Percentiles rank a stretch among this genome's conserved stretches.
These are phyloP conservation scores for Chymomyza costata DNA, from an alignment of 1,140 invertebrate genomes.

Conservation along the genomic window DNA sequence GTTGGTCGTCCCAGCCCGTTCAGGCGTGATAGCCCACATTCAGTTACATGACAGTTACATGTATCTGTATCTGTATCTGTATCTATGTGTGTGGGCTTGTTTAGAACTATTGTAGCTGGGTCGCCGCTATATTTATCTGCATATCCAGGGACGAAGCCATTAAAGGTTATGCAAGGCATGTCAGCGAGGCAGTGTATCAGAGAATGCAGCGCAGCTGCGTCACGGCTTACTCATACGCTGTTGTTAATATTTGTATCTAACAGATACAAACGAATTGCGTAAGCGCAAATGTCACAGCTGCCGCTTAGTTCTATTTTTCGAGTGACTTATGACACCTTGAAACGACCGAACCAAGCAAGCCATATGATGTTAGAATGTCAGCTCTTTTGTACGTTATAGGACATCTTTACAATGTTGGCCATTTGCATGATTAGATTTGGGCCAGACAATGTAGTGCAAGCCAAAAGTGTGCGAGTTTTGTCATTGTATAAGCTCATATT, in stretches of 20 bases:
- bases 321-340: conserved; percentile 30
- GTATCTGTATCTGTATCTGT: conserved; percentile 11
- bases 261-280: no score
- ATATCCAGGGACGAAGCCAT: no score
- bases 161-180: conserved; percentile 32
- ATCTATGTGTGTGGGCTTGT: conserved; percentile 39
- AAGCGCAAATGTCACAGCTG: conserved; percentile 37
- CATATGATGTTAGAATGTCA: no score
- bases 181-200: not conserved
- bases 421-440: conserved; percentile 67
- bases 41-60: conserved; percentile 13
- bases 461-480: no score
- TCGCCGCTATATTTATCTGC: not conserved
- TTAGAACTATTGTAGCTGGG: conserved; percentile 18
- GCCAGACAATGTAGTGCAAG: conserved; percentile 46
- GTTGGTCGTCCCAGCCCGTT: conserved; percentile 23
- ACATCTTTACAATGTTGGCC: conserved; percentile 32
- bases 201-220: conserved; percentile 17
- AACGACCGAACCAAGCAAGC: conserved; percentile 23
- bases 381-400: conserved; percentile 35
- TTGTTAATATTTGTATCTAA: no score
- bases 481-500: no score
- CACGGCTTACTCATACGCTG: conserved; percentile 10
- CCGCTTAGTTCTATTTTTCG: no score
- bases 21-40: conserved; percentile 17